Conservation (phyloP, 2,113 vertebrate species). For the Anhinga rufa region DNA sequence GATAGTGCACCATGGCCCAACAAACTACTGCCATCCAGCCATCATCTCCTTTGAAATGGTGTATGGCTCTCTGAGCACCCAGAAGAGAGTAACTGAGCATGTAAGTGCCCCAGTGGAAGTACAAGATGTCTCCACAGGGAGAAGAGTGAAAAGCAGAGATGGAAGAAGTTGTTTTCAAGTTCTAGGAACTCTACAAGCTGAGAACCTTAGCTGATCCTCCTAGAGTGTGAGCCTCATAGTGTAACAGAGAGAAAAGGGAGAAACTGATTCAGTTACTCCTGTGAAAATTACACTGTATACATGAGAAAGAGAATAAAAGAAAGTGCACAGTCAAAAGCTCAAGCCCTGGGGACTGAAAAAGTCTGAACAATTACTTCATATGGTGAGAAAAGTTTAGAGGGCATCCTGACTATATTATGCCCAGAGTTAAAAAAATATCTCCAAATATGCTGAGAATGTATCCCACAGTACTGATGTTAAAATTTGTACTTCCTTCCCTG, state of each 20-base stretch:
- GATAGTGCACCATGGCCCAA: not conserved
- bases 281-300: not conserved
- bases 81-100: not conserved
- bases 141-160: not conserved
- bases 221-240: not conserved
- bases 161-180: not conserved
- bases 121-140: not conserved
- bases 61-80: not conserved
- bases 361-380: not conserved
- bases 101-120: not conserved
- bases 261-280: not conserved
- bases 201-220: not conserved
- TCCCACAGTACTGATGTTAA: not conserved
- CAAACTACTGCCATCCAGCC: not conserved
- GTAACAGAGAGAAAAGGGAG: not conserved
- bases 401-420: no score
- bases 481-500: not conserved
- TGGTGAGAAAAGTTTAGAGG: not conserved
- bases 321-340: not conserved
- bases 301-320: not conserved
- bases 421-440: not conserved
- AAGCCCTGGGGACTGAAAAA: not conserved
- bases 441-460: not conserved
- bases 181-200: not conserved
- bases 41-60: not conserved